phyloP scores from a whole-genome alignment of 1,140 invertebrate species.

The Danaus melanippus region DNA sequence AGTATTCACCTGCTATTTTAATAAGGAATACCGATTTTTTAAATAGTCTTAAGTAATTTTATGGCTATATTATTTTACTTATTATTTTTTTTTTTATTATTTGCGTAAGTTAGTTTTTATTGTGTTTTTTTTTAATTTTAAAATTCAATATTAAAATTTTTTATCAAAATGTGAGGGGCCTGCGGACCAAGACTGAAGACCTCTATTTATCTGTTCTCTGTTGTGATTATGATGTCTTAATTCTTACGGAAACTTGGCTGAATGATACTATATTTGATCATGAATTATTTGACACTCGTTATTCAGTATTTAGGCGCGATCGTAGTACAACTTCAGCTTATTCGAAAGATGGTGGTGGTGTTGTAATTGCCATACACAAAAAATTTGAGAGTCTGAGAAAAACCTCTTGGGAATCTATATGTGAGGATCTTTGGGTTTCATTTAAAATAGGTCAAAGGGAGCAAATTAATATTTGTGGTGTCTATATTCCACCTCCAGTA shows the following conservation, averaged over 20 bases:
- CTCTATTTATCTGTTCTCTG: too few species aligned
- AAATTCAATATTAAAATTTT: slow-evolving; percentile 5
- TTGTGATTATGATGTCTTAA: too few species aligned
- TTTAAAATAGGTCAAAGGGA: neutral
- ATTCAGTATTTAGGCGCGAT: slow-evolving; percentile 9
- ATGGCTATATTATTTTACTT: too few species aligned
- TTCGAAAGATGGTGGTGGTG: slow-evolving; percentile 6
- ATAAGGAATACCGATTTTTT: slow-evolving; percentile 9
- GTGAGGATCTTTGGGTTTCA: too few species aligned
- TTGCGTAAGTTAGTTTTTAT: neutral
- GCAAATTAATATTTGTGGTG: neutral
- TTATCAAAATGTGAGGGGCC: slow-evolving; percentile 1
- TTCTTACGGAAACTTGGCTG: too few species aligned
- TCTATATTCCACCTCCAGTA: too few species aligned
- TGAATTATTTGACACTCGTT: slow-evolving; percentile 11
- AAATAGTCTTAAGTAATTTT: too few species aligned
- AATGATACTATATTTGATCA: slow-evolving; percentile 12
- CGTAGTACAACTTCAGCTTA: slow-evolving; percentile 8
- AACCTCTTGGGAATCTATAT: too few species aligned
- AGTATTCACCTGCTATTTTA: slow-evolving; percentile 4
- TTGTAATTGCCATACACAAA: too few species aligned
- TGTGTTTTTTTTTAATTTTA: neutral
- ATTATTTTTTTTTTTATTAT: slow-evolving; percentile 2
- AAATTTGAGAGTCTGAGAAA: too few species aligned
- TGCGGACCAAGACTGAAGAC: too few species aligned